Base-by-base conservation (phyloP, 2,797 vertebrate species). In the Sebastes taczanowskii region DNA sequence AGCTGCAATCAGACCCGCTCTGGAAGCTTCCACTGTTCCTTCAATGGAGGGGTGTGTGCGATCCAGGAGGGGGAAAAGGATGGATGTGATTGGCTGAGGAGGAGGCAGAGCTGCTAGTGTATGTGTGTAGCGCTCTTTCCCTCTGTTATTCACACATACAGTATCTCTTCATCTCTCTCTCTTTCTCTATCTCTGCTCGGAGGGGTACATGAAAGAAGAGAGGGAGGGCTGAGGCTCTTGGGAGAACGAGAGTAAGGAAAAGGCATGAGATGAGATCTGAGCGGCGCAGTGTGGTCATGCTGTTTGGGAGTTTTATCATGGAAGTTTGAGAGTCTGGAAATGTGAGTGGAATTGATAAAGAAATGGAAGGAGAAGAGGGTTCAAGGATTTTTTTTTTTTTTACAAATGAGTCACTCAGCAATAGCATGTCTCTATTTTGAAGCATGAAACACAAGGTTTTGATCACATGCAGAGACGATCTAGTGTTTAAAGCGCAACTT, bases 41-140 rank as follows among this genome's bases (percentile, higher is more conserved):
- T 86, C 84, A 81, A 70, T 75, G 72, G 60, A 88, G 88, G 88
- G 81, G 89, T 86, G 89, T 84, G 89, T 84, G 80, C 7, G 10
- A 55, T 58, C 68, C 64, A 22, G 2, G 10, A 58, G 60, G 74
- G 71, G 55, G 55, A 13, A 75, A 2, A 0, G 0, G 13, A 71
- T 3, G 3, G 20, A 77, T 84, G 38, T 81, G 86, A 90, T 90
- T 92, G 90, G 91, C 65, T 42, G 71, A 60, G 78, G 35, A 63
- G 65, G 60, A 38, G 59, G 62, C n/a, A 13, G 18, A 53, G 74
- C 71, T 72, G 72, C 70, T 69, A 11, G 49, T 65, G 38, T 58
- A 14, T 63, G 64, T 64, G 68, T 77, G 62, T 78, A n/a, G 30
- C 10, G 29, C 53, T 83, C 49, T 68, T 30, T 56, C 20, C 18